phyloP scores from a whole-genome alignment of 2,797 vertebrate species.

The Semotilus atromaculatus region DNA sequence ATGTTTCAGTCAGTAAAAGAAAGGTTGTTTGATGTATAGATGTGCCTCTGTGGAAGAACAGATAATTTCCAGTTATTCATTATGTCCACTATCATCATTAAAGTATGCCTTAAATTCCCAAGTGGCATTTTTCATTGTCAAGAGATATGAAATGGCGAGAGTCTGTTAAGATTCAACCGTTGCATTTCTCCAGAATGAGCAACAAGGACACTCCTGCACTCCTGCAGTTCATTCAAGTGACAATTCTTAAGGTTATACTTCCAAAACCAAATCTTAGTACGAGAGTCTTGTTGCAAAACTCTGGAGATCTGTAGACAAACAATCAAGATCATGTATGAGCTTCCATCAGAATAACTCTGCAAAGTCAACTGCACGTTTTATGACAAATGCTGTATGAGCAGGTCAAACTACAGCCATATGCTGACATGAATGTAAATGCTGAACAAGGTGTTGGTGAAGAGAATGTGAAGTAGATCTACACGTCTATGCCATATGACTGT shows the following conservation, averaged over 20 bases:
- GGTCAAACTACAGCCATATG: not conserved
- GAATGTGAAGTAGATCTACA: not conserved
- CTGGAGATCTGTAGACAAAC: slow-evolving; percentile 23
- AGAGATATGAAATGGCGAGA: slow-evolving; percentile 41
- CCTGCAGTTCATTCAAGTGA: not conserved
- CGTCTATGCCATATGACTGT: not conserved
- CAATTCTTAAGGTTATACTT: not conserved
- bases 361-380: not conserved
- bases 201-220: slow-evolving; percentile 14
- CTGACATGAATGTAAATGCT: not conserved
- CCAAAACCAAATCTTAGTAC: not conserved
- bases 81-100: not conserved
- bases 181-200: slow-evolving; percentile 28
- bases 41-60: slow-evolving; percentile 40
- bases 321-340: slow-evolving; percentile 12
- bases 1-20: not conserved
- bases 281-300: slow-evolving; percentile 10
- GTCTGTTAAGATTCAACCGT: not conserved
- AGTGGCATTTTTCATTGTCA: slow-evolving; percentile 47
- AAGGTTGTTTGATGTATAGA: not conserved
- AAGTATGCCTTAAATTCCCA: not conserved
- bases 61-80: not conserved
- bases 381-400: not conserved
- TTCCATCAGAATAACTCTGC: slow-evolving; percentile 32
- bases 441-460: not conserved